Conservation (phyloP, 2,113 vertebrate genomes). For the Sinocyclocheilus grahami region DNA sequence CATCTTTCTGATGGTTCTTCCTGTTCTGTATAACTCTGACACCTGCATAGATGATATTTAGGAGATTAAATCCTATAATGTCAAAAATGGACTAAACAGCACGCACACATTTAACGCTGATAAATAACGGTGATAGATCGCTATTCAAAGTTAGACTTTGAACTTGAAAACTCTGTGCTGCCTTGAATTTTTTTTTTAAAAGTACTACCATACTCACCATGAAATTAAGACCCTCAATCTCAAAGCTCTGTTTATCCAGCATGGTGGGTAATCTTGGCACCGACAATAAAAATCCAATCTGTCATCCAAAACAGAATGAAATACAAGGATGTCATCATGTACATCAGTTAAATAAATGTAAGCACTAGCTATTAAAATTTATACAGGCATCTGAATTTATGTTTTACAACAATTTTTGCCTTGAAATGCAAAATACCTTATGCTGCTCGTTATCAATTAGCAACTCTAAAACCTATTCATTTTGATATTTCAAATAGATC, state of each 20-base stretch:
- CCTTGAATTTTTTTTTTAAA: background rate
- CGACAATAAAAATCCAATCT: slow-evolving; percentile 94
- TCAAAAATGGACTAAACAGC: background rate
- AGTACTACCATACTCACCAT: slow-evolving; percentile 75
- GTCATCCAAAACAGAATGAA: slow-evolving; percentile 28
- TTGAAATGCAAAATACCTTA: background rate
- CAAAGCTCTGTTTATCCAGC: slow-evolving; percentile 87
- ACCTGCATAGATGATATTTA: slow-evolving; percentile 66
- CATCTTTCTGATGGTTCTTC: slow-evolving; percentile 78
- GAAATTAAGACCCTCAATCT: slow-evolving; percentile 92
- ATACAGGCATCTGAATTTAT: background rate
- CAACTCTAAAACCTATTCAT: background rate
- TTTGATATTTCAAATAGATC: background rate
- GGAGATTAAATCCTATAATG: background rate
- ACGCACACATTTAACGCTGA: background rate
- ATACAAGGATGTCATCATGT: background rate
- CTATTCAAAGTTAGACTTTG: background rate
- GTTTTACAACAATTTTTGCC: background rate
- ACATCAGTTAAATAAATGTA: background rate
- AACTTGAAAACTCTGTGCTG: background rate
- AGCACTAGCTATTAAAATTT: background rate
- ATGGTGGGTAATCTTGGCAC: slow-evolving; percentile 88
- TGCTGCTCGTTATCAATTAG: background rate
- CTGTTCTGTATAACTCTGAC: slow-evolving; percentile 83
- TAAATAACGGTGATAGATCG: background rate